Evolutionary conservation across 1,140 invertebrate genomes (phyloP).

Genomic region (Babylonia areolata): DNA sequence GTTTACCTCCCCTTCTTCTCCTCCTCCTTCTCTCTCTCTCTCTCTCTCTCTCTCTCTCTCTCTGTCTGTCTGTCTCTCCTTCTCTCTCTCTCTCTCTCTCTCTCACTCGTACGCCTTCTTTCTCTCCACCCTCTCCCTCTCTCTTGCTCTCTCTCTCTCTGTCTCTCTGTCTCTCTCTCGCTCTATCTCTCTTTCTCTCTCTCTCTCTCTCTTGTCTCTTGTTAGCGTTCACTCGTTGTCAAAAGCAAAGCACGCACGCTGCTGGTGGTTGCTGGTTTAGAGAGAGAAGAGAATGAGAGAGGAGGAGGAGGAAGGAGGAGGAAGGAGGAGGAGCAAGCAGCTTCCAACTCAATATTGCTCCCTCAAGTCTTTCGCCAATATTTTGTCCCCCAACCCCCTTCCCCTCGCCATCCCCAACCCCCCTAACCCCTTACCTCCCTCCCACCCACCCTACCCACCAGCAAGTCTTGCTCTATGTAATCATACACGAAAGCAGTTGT

Average conservation of each 20-base stretch:
- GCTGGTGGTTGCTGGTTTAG: background rate
- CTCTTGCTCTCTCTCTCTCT: background rate
- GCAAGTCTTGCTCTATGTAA: background rate
- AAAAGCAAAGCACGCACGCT: background rate
- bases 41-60: too few relatives aligned
- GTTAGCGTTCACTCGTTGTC: background rate
- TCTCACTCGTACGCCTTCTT: too few relatives aligned
- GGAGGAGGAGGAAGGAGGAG: background rate
- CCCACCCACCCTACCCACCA: too few relatives aligned
- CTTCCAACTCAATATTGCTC: background rate
- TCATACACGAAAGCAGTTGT: slow-evolving; percentile 12
- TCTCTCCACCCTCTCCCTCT: too few relatives aligned
- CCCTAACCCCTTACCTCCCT: too few relatives aligned
- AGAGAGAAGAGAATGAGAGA: too few relatives aligned
- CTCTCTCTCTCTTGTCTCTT: background rate
- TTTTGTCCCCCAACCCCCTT: background rate
- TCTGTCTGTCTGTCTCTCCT: background rate
- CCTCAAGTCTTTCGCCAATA: slow-evolving; percentile 1
- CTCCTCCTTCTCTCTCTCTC: too few relatives aligned
- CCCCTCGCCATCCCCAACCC: too few relatives aligned
- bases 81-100: background rate
- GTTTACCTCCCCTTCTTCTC: too few relatives aligned
- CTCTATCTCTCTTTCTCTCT: background rate
- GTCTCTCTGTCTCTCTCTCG: background rate
- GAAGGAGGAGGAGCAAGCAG: background rate